A percentile compares a stretch with the other conserved stretches of the same genome.
Conservation (phyloP, 1,140 invertebrate genomes). For the Zaprionus davidi region DNA sequence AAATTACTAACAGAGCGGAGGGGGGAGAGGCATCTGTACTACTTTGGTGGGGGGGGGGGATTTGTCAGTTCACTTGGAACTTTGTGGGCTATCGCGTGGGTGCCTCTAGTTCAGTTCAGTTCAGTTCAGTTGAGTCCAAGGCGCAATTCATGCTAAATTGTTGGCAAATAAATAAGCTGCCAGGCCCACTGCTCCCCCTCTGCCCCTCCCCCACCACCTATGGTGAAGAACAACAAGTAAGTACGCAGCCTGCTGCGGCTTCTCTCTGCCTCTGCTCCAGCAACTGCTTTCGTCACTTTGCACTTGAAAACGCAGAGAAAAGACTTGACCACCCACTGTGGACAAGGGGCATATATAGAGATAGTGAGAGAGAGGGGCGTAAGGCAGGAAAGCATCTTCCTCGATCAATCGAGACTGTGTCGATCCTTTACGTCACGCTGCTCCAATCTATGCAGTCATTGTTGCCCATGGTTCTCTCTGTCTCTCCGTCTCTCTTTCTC, state of each 20-base stretch:
- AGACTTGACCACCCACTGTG: constrained; percentile 58
- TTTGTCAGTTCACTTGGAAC: neutral
- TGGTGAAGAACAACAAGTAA: neutral
- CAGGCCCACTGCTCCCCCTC: constrained; percentile 14
- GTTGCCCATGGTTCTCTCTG: neutral
- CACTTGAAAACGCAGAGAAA: constrained; percentile 47
- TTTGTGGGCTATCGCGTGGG: constrained; percentile 27
- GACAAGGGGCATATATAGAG: neutral
- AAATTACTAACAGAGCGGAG: neutral
- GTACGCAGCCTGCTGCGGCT: neutral
- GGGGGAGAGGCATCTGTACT: neutral
- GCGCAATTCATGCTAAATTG: constrained; percentile 66
- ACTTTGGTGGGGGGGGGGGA: neutral
- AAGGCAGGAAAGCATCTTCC: neutral
- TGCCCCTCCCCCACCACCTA: neutral
- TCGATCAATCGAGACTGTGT: neutral
- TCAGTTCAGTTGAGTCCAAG: constrained; percentile 17
- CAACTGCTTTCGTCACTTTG: constrained; percentile 50
- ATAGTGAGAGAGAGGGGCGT: neutral
- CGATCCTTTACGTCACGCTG: neutral
- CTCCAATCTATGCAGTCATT: neutral
- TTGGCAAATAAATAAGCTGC: constrained; percentile 65
- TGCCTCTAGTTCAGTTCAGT: neutral
- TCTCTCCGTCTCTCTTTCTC: neutral
- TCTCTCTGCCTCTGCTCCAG: neutral